Base-by-base conservation (phyloP, 2,888 invertebrate genomes). In the Blastobasis lacticolella region DNA sequence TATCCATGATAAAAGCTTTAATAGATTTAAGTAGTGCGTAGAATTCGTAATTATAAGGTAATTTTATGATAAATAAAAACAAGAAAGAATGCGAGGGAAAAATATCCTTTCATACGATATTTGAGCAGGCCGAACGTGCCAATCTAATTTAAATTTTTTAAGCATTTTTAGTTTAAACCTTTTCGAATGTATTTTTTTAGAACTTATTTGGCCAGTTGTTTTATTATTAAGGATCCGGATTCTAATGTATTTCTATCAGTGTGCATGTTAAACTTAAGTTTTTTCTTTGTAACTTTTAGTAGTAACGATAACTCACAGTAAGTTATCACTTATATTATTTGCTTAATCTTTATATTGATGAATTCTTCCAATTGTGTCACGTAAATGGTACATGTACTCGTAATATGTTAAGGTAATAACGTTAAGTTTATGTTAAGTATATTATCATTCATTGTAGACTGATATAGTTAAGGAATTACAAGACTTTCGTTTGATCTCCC, bases 401-500 rank as follows among this genome's bases (percentile, higher is more conserved):
- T n/a, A n/a, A n/a, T n/a, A n/a, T n/a, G n/a, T n/a, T n/a, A n/a
- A n/a, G n/a, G n/a, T n/a, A 58, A 56, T 56, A 49, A 44, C 60
- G 41, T 47, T 60, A 55, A 54, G 54, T 62, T 66, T 62, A 55
- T 52, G 48, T 54, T 58, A 60, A 59, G 54, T 49, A 59, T 60
- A 54, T 41, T 45, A 46, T 54, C 49, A 49, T 61, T 58, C 66
- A 59, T 63, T 66, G 67, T 80, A 80, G 80, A 83, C 81, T 86
- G 81, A 81, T 78, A 71, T 64, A 60, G 57, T 75, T 83, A 85
- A 81, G 81, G 69, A 79, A 67, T 63, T 76, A 71, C 73, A 85
- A 81, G 86, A 88, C 88, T 88, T 88, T 88, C 87, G 71, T 80
- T 85, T 87, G 88, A 88, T 88, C 88, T 88, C 87, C 72, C 74